Percentiles rank a stretch among this genome's conserved stretches.
Evolutionary conservation across 2,113 vertebrate genomes (phyloP).

Genomic region (Stercorarius parasiticus): DNA sequence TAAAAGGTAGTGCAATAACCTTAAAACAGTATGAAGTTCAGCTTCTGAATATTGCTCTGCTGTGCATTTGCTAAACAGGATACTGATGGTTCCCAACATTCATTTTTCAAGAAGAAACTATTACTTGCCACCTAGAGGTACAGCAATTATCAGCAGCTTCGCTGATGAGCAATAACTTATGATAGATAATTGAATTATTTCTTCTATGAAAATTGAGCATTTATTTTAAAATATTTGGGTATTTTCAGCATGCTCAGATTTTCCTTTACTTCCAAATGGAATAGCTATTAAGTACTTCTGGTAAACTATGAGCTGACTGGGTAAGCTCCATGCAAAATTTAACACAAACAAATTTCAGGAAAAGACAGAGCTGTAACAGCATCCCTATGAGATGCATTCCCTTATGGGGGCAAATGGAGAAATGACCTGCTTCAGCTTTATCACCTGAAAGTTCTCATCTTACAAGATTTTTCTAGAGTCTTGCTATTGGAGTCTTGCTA

Average conservation of each 20-base stretch:
- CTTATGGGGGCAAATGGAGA: background rate
- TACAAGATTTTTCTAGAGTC: background rate
- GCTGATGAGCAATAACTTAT: background rate
- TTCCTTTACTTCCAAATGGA: background rate
- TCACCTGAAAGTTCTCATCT: background rate
- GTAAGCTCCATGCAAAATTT: background rate
- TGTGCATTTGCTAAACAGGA: background rate
- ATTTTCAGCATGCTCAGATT: background rate
- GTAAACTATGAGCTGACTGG: background rate
- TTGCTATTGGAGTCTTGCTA: background rate
- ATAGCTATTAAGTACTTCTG: background rate
- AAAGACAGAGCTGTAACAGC: background rate
- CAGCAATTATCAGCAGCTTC: background rate
- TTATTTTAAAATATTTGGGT: background rate
- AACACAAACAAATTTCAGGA: background rate
- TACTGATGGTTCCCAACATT: background rate
- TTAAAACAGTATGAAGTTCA: background rate
- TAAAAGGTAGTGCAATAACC: background rate
- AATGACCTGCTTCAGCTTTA: background rate
- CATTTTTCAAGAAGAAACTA: background rate
- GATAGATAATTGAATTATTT: background rate
- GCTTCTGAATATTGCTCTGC: background rate
- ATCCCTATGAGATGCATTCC: background rate
- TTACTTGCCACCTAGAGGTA: background rate
- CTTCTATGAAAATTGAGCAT: background rate